Percentiles rank a stretch among this genome's conserved stretches.
These are phyloP conservation scores for human DNA, from an alignment of 2,113 vertebrate species.

Conservation along the genomic window GRCh38 chr9:63764501-63765000, in stretches of 20 bases:
- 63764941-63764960: not conserved
- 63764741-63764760: not conserved
- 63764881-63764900: not conserved
- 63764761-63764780: rapidly evolving
- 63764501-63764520: not conserved
- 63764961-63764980: not conserved
- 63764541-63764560: too few relatives aligned
- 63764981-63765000: not conserved
- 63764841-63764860: not conserved
- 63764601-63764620: not conserved
- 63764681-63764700: not conserved
- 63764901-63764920: not conserved
- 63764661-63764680: not conserved
- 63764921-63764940: not conserved
- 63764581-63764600: not conserved
- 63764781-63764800: not conserved
- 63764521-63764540: too few relatives aligned
- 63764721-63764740: not conserved
- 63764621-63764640: not conserved
- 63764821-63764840: not conserved
- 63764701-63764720: not conserved
- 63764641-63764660: not conserved
- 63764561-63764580: too few relatives aligned
- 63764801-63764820: not conserved
- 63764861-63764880: not conserved